These are phyloP conservation scores for Lymantria dispar DNA, from an alignment of 2,888 invertebrate species.

Conservation along the genomic window DNA sequence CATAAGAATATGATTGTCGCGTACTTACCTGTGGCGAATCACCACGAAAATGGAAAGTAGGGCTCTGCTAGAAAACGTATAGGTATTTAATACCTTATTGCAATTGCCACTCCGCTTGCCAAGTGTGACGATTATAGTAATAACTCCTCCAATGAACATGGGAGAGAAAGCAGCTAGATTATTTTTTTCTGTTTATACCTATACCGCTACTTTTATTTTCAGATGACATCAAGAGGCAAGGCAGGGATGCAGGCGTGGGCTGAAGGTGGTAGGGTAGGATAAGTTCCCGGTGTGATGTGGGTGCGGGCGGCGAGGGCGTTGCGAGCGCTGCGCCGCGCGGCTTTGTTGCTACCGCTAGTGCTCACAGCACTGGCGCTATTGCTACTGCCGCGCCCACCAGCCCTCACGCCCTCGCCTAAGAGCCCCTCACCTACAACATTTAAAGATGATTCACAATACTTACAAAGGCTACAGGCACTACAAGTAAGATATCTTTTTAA, in stretches of 20 bases:
- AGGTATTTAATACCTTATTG: too few species aligned
- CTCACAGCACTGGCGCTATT: constrained; percentile 78
- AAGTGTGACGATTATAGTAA: too few species aligned
- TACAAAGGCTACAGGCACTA: constrained; percentile 22
- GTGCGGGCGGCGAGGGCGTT: constrained; percentile 66
- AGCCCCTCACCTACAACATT: constrained; percentile 35
- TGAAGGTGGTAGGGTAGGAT: constrained; percentile 23
- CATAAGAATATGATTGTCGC: too few species aligned
- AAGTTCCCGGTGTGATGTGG: constrained; percentile 51
- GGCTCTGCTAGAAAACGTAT: too few species aligned
- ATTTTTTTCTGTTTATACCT: too few species aligned
- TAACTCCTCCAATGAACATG: too few species aligned
- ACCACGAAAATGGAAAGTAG: too few species aligned
- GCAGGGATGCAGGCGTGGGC: constrained; percentile 27
- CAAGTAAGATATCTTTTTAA: constrained; percentile 2
- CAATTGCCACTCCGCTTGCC: too few species aligned
- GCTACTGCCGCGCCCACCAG: constrained; percentile 69
- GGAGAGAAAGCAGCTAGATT: not conserved
- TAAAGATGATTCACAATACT: constrained; percentile 43
- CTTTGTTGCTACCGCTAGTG: constrained; percentile 75
- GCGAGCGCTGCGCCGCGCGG: constrained; percentile 67
- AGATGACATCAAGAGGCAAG: constrained; percentile 21
- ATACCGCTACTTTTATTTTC: too few species aligned
- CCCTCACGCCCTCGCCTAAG: constrained; percentile 44
- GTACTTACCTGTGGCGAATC: too few species aligned